These are phyloP conservation scores for Atethmia centrago DNA, from an alignment of 2,888 invertebrate genomes.

Conservation along the genomic window DNA sequence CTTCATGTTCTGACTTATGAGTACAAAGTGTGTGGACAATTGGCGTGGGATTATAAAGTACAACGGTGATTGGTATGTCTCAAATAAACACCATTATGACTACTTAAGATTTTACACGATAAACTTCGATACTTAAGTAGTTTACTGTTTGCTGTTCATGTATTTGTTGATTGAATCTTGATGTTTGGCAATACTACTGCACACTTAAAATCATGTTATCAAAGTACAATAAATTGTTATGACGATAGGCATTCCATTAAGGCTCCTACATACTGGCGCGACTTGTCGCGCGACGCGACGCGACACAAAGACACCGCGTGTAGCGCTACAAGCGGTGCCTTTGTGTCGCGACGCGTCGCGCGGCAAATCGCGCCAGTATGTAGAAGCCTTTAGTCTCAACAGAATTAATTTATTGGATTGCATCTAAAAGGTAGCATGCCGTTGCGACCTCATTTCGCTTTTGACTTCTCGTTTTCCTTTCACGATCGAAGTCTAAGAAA, in stretches of 20 bases:
- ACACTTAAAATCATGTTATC: neutral
- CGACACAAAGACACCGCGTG: too few species aligned
- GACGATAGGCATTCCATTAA: conserved; percentile 16
- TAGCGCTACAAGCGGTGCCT: too few species aligned
- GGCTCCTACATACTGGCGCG: too few species aligned
- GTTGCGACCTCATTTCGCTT: conserved; percentile 54
- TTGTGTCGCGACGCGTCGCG: too few species aligned
- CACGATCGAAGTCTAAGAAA: conserved; percentile 41
- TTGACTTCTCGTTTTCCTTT: conserved; percentile 52
- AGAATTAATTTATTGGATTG: conserved; percentile 35
- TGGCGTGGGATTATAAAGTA: conserved; percentile 44
- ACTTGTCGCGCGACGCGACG: too few species aligned
- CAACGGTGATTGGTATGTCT: conserved; percentile 30
- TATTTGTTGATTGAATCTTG: neutral
- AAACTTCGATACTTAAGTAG: conserved; percentile 1
- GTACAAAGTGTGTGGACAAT: conserved; percentile 29
- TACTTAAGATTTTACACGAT: conserved; percentile 38
- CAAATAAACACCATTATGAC: conserved; percentile 10
- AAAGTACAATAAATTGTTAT: conserved; percentile 24
- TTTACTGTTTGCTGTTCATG: conserved; percentile 21
- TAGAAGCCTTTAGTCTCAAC: too few species aligned
- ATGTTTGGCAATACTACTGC: neutral
- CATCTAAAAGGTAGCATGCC: conserved; percentile 50
- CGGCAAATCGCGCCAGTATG: too few species aligned
- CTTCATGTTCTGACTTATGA: conserved; percentile 4